phyloP scores from a whole-genome alignment of 2,797 vertebrate species.

The Crax fasciolata region DNA sequence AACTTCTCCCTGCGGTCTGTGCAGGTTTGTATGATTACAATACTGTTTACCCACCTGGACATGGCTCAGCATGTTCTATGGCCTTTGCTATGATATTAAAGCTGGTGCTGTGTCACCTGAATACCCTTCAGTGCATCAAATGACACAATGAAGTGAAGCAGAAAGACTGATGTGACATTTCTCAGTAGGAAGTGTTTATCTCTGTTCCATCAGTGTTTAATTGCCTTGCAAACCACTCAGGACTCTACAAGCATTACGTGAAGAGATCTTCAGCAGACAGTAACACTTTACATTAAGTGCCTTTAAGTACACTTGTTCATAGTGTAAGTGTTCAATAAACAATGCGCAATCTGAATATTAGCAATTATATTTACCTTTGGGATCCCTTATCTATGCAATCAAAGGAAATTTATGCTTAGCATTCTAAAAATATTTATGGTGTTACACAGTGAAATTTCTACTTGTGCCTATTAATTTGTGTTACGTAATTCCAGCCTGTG shows the following conservation, averaged over 20 bases:
- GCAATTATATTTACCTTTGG: not conserved
- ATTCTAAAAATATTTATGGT: not conserved
- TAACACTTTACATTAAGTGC: conserved; percentile 46
- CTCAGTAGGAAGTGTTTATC: conserved; percentile 74
- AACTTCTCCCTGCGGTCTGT: not conserved
- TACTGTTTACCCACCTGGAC: not conserved
- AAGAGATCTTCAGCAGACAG: conserved; percentile 58
- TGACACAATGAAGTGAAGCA: conserved; percentile 64
- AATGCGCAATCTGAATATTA: not conserved
- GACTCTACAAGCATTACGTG: conserved; percentile 45
- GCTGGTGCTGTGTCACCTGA: conserved; percentile 14
- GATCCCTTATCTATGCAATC: not conserved
- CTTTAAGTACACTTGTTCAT: conserved; percentile 41
- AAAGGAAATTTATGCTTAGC: not conserved
- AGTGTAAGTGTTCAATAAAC: conserved; percentile 20
- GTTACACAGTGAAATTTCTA: not conserved
- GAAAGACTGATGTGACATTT: conserved; percentile 69
- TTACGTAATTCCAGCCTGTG: not conserved
- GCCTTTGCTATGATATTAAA: conserved; percentile 19
- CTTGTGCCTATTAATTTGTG: not conserved
- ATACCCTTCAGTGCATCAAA: conserved; percentile 21
- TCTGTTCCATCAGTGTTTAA: conserved; percentile 67
- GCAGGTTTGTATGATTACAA: not conserved
- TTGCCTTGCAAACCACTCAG: conserved; percentile 71
- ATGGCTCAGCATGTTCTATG: not conserved